Evolutionary conservation across 2,113 vertebrate genomes (phyloP).

Genomic region (Trogon melanurus): DNA sequence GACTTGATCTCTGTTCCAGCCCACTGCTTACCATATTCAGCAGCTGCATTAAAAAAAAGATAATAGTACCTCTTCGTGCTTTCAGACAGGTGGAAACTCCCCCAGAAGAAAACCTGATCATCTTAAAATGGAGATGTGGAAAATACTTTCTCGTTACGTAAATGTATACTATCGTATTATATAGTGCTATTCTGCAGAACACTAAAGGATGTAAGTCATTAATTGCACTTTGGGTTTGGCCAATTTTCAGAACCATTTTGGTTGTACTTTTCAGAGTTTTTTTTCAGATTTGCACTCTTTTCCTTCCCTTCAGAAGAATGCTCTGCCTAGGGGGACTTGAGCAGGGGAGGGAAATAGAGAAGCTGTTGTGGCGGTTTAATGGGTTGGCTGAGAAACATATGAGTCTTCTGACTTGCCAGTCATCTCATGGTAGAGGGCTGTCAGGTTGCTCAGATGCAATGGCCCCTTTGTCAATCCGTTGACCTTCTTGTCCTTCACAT

Average conservation of each 20-base stretch:
- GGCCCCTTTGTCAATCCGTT: not conserved
- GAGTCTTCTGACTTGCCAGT: not conserved
- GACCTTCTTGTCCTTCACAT: not conserved
- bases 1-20: constrained; percentile 44
- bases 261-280: not conserved
- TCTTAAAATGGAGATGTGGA: not conserved
- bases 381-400: not conserved
- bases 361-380: not conserved
- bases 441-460: not conserved
- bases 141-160: not conserved
- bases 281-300: not conserved
- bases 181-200: not conserved
- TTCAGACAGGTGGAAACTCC: constrained; percentile 12
- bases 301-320: not conserved
- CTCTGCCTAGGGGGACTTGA: not conserved
- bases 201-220: not conserved
- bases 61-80: constrained; percentile 13
- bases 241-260: not conserved
- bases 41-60: constrained; percentile 11
- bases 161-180: not conserved
- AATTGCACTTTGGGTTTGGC: not conserved
- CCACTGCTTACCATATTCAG: constrained; percentile 40
- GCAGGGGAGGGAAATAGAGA: not conserved
- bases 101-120: not conserved
- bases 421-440: not conserved